phyloP scores from a whole-genome alignment of 1,140 invertebrate species.

The Colletes latitarsis region DNA sequence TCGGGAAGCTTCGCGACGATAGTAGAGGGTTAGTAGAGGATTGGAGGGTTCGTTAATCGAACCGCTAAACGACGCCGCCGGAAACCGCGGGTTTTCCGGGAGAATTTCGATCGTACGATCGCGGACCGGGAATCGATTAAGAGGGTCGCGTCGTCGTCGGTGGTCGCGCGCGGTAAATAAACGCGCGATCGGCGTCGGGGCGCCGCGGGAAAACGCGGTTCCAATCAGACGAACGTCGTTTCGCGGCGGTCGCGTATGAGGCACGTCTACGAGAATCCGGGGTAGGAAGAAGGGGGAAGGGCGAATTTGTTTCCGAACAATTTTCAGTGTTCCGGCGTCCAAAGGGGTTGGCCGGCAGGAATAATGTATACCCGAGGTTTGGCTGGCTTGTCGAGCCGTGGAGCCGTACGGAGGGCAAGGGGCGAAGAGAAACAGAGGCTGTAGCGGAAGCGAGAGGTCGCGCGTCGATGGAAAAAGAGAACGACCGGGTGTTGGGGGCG shows the following conservation, averaged over 20 bases:
- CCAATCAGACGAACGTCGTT: constrained; percentile 42
- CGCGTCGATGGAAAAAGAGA: constrained; percentile 8
- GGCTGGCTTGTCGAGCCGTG: constrained; percentile 57
- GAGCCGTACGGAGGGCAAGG: constrained; percentile 29
- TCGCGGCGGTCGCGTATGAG: constrained; percentile 28
- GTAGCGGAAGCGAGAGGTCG: background rate
- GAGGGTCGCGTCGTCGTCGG: background rate
- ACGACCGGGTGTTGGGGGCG: constrained; percentile 5
- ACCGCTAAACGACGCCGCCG: constrained; percentile 41
- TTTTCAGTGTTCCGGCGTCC: constrained; percentile 66
- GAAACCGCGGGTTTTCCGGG: constrained; percentile 31
- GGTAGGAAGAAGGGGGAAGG: constrained; percentile 4
- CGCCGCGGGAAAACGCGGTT: constrained; percentile 9
- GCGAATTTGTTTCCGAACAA: constrained; percentile 71
- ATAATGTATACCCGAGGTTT: constrained; percentile 74
- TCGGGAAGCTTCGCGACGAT: no score
- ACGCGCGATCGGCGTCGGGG: background rate
- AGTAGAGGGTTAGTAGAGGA: no score
- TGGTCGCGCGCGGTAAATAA: background rate
- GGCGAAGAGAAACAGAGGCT: background rate
- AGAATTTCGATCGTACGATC: background rate
- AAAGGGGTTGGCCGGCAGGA: constrained; percentile 68
- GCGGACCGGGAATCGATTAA: background rate
- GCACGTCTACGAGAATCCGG: constrained; percentile 18
- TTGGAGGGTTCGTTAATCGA: constrained; percentile 36